These are phyloP conservation scores for Habrosyne pyritoides DNA, from an alignment of 2,888 invertebrate species.

Conservation along the genomic window DNA sequence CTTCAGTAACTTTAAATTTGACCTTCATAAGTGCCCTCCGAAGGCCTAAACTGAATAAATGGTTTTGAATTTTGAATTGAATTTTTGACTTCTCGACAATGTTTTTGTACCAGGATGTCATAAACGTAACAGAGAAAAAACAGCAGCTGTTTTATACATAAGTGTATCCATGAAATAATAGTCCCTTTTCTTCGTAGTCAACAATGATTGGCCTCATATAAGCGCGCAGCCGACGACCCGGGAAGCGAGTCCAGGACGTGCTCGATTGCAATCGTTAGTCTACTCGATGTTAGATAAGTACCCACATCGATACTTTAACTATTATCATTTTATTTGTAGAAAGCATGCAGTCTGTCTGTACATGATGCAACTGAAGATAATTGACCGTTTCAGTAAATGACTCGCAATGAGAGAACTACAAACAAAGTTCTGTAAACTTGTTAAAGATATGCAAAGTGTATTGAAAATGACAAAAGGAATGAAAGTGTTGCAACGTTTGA, in stretches of 20 bases:
- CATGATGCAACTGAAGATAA: slow-evolving; percentile 2
- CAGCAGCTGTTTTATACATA: neutral
- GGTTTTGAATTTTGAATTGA: too few species aligned
- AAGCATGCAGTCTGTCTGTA: neutral
- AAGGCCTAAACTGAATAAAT: too few species aligned
- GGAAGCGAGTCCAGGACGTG: slow-evolving; percentile 6
- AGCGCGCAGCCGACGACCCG: neutral
- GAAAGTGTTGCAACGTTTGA: neutral
- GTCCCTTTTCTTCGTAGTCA: neutral
- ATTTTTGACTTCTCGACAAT: too few species aligned
- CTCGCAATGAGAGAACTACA: neutral
- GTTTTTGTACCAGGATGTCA: slow-evolving; percentile 19
- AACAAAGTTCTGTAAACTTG: slow-evolving; percentile 10
- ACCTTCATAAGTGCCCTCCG: too few species aligned
- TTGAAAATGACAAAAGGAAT: slow-evolving; percentile 4
- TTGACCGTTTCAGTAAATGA: neutral
- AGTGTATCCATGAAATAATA: slow-evolving; percentile 10
- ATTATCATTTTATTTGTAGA: slow-evolving; percentile 8
- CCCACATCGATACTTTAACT: slow-evolving; percentile 1
- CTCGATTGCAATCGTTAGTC: slow-evolving; percentile 1
- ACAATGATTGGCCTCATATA: slow-evolving; percentile 2
- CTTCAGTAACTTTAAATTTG: too few species aligned
- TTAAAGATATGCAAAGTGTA: slow-evolving; percentile 1
- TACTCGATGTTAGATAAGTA: neutral
- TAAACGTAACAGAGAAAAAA: slow-evolving; percentile 9